Conservation (phyloP, 2,797 vertebrate species). For the Naso thynnoides region DNA sequence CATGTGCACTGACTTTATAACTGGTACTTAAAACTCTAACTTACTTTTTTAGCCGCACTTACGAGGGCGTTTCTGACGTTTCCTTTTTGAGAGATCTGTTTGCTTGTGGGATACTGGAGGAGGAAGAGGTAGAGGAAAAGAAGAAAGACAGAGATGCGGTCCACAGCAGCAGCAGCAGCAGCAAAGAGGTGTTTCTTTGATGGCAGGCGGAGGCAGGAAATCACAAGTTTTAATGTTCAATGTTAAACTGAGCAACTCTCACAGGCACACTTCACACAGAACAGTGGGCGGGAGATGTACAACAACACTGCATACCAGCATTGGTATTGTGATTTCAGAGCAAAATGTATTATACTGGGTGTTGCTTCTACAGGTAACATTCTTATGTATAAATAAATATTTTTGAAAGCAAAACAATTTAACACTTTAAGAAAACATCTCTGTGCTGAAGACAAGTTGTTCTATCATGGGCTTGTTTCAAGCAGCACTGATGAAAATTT, state of each 20-base stretch:
- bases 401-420: slow-evolving; percentile 11
- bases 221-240: slow-evolving; percentile 53
- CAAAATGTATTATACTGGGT: slow-evolving; percentile 13
- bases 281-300: slow-evolving; percentile 61
- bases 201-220: slow-evolving; percentile 63
- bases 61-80: slow-evolving; percentile 40
- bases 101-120: slow-evolving; percentile 59
- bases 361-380: neutral
- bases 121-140: slow-evolving; percentile 50
- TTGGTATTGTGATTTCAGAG: slow-evolving; percentile 14
- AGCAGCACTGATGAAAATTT: neutral
- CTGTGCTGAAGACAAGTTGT: neutral
- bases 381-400: neutral
- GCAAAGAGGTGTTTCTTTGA: slow-evolving; percentile 70
- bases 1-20: neutral
- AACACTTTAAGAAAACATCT: neutral
- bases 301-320: slow-evolving; percentile 13
- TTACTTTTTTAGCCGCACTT: slow-evolving; percentile 20
- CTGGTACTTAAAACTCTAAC: neutral
- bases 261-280: slow-evolving; percentile 60
- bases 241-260: slow-evolving; percentile 65
- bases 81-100: slow-evolving; percentile 31
- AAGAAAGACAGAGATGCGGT: slow-evolving; percentile 45
- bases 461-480: neutral
- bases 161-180: slow-evolving; percentile 53